These are phyloP conservation scores for Ochropleura leucogaster DNA, from an alignment of 2,888 invertebrate genomes.

Conservation along the genomic window DNA sequence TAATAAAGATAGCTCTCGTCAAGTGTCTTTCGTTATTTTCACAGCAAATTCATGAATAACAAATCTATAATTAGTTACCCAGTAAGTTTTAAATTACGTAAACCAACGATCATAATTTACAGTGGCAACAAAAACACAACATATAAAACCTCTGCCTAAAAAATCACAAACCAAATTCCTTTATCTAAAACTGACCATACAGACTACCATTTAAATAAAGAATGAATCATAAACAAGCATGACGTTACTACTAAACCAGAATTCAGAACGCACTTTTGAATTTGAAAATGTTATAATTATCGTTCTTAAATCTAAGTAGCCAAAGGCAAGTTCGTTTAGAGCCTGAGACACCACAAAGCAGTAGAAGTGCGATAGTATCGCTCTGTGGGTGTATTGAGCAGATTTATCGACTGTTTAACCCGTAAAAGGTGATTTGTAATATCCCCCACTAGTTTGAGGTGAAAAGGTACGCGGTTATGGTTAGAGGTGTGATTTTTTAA, in stretches of 20 bases:
- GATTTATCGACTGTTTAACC: conserved; percentile 85
- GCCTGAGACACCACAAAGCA: conserved; percentile 78
- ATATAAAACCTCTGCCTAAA: conserved; percentile 6
- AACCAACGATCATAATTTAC: background rate
- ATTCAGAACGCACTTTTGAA: conserved; percentile 69
- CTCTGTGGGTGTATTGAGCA: conserved; percentile 83
- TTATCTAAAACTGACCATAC: conserved; percentile 50
- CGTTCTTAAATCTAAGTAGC: conserved; percentile 80
- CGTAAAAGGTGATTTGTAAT: conserved; percentile 86
- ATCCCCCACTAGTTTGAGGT: conserved; percentile 70
- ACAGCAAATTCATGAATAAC: background rate
- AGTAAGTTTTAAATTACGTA: background rate
- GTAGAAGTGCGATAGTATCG: conserved; percentile 81
- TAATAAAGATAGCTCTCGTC: background rate
- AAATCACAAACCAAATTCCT: conserved; percentile 34
- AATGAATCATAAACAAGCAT: conserved; percentile 53
- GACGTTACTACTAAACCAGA: conserved; percentile 56
- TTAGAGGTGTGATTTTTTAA: conserved; percentile 37
- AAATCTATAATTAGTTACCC: background rate
- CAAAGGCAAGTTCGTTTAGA: conserved; percentile 80
- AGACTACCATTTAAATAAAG: conserved; percentile 54
- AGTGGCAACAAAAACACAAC: conserved; percentile 25
- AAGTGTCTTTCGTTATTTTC: background rate
- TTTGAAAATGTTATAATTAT: conserved; percentile 80
- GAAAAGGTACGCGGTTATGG: conserved; percentile 59